Conservation (phyloP, 23 tunicate genomes). For the Trididemnum miniatum region DNA sequence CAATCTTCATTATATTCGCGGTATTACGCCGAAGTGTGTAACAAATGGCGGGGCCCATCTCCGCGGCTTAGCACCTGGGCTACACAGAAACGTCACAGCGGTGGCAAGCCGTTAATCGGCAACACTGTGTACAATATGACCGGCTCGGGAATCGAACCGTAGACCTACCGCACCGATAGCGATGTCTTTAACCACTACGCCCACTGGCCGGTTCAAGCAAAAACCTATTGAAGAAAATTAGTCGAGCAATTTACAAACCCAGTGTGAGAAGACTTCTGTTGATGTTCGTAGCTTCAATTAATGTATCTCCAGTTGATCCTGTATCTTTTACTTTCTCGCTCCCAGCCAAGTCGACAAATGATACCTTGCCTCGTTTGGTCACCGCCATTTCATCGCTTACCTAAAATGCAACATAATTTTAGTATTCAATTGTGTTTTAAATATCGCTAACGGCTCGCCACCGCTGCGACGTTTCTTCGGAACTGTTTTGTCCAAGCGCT, state of each 20-base stretch:
- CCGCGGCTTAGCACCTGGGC: not conserved
- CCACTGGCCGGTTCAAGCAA: not conserved
- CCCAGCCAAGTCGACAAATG: slow-evolving; percentile 92
- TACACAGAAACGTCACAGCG: not conserved
- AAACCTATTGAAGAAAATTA: too few relatives aligned
- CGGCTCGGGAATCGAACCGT: not conserved
- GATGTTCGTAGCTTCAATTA: slow-evolving; percentile 86
- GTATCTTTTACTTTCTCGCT: slow-evolving; percentile 92
- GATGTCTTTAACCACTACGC: not conserved
- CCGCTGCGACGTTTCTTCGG: too few relatives aligned
- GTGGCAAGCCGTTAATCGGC: not conserved
- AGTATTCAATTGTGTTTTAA: too few relatives aligned
- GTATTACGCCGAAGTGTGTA: not conserved
- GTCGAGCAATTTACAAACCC: slow-evolving; percentile 35
- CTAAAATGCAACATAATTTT: too few relatives aligned
- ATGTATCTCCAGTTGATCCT: slow-evolving; percentile 87
- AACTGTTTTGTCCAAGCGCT: too few relatives aligned
- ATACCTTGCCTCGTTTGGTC: slow-evolving; percentile 85
- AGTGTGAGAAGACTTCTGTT: slow-evolving; percentile 83
- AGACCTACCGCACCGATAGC: not conserved
- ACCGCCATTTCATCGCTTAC: slow-evolving; percentile 40
- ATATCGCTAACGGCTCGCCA: too few relatives aligned
- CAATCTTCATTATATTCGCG: not conserved
- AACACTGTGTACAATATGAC: not conserved
- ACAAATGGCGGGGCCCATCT: not conserved